Evolutionary conservation across 2,888 invertebrate genomes (phyloP), one percentile per base, ranked within the genome.

Genomic region (Scaeva pyrastri): DNA sequence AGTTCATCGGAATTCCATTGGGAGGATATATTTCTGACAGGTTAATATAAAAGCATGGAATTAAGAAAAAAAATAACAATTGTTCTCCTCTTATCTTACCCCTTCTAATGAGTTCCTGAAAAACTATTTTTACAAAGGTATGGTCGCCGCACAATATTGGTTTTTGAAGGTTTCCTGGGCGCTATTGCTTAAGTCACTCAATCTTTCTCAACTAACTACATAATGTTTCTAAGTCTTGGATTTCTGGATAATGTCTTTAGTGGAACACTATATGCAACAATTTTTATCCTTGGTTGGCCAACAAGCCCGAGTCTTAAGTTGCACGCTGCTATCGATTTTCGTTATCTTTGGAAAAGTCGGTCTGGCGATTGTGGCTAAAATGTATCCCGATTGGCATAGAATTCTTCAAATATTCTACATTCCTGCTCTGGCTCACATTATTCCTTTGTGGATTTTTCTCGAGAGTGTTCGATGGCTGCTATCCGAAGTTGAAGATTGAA

Each of bases 391-490:
- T 90, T 97, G 97, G 97, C 94, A 95, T 88, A 91, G 92, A 73
- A 92, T 96, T 87, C 93, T 96, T 86, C 93, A 95, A 76, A 92
- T 94, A 45, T 91, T 95, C 43, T 96, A 97, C 91, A 91, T 94
- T 10, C 96, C 96, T 1, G 95, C 95, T 23, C 92, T 96, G 82
- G 91, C 96, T 21, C 94, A 96, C 88, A 92, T 97, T 60, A 91
- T 94, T 12, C 96, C 96, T 91, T 94, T 95, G 90, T 94, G 95
- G 93, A 90, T 96, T 62, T 90, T 96, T 43, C 95, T 96, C 43
- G 96, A 96, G 93, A 96, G 96, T 88, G 93, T 95, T 64, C 94
- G 97, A 89, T 97, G 97, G 97, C 93, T 97, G 73, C 92, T 96
- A 71, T 94, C 95, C n/a, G 94, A 94, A 72, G 94, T 94, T 4